Conservation (phyloP, 1,140 invertebrate species). For the Pogonomyrmex barbatus region DNA sequence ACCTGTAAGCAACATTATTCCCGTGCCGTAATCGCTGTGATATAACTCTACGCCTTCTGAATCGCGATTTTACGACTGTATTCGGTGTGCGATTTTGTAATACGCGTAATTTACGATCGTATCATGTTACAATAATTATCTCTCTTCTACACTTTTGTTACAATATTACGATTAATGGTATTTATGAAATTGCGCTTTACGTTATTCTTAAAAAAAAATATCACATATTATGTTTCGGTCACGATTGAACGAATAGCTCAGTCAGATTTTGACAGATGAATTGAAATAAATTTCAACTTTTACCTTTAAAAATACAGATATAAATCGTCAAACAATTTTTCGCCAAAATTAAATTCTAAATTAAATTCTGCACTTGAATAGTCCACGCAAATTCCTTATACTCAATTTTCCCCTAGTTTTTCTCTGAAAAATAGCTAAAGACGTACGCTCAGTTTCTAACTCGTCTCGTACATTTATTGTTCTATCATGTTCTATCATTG, state of each 20-base stretch:
- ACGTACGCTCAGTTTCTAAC: background rate
- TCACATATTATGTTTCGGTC: background rate
- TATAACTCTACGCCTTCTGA: conserved; percentile 1
- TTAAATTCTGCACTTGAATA: background rate
- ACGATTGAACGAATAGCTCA: background rate
- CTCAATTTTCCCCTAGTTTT: background rate
- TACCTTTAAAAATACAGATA: background rate
- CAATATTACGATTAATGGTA: conserved; percentile 18
- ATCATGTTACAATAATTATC: conserved; percentile 22
- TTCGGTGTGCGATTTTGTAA: conserved; percentile 32
- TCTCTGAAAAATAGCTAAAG: background rate
- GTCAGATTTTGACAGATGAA: background rate
- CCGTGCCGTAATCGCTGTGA: conserved; percentile 9
- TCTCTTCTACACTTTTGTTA: background rate
- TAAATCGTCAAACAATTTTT: background rate
- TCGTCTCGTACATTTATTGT: background rate
- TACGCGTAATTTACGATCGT: conserved; percentile 63
- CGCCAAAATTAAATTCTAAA: background rate
- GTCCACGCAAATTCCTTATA: background rate
- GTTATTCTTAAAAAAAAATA: background rate
- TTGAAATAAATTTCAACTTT: background rate
- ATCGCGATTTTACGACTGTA: conserved; percentile 24
- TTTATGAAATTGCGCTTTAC: conserved; percentile 8
- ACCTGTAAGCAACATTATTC: background rate
- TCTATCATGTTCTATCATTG: background rate